Evolutionary conservation across 1,140 invertebrate species (phyloP), one percentile per base, ranked within the genome.

Genomic region (Tetragnatha versicolor): DNA sequence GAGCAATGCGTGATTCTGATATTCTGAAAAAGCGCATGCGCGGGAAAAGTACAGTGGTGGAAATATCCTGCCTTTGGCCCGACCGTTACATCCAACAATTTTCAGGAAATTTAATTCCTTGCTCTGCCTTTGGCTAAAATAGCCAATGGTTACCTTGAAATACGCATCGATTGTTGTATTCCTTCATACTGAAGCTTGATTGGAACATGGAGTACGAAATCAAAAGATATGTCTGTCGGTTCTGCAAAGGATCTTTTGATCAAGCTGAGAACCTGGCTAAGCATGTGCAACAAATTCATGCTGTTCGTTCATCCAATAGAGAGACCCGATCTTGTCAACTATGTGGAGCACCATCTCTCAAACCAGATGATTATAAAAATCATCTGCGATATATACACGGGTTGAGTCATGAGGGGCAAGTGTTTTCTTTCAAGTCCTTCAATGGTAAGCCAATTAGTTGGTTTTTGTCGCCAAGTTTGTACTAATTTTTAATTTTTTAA

Each of bases 261-360:
- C 7, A 58, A 45, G 12, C 33, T 42, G 33, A 72, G 22, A 29
- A 58, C 5, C 31, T 72, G 31, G 27, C 27, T 12, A 72, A 72
- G 33, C 69, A 72, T 72, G 51, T 72, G 53, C 51, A 72, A 20
- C 51, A 72, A 60, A 60, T 58, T 31, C 69, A 72, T 29, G 14
- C 51, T 27, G 37, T 37, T 14, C 20, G 37, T 12, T 25, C 69
- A 37, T 25, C 69, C 6, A 31, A 14, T 20, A 60, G 42, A 29
- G 37, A 72, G 14, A 39, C 29, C 31, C 51, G 39, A 9, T 29
- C 45, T 29, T 72, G 69, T 45, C 37, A 51, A 31, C 17, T 72
- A 1, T 72, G 69, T 31, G 69, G 69, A 42, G 20, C 20, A n/a
- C 47, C 14, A 27, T 72, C 29, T 33, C 3, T 31, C 12, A 72